A percentile compares a stretch with the other conserved stretches of the same genome.
Evolutionary conservation across 2,888 invertebrate genomes (phyloP).

Genomic region (Rapana venosa): DNA sequence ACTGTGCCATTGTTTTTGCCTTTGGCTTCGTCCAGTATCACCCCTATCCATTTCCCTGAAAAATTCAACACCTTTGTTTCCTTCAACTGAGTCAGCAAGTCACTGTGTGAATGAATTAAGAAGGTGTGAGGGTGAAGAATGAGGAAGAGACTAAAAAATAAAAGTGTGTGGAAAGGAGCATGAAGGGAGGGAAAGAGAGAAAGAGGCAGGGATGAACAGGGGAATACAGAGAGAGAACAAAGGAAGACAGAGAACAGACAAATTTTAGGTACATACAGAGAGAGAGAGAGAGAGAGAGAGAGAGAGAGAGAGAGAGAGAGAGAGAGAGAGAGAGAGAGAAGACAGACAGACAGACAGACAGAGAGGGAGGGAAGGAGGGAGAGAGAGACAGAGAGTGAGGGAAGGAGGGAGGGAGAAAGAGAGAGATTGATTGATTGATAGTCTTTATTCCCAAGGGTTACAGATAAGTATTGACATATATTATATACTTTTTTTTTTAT

Average conservation of each 20-base stretch:
- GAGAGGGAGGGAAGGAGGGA: too few species aligned
- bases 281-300: slow-evolving; percentile 31
- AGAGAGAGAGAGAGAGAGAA: slow-evolving; percentile 26
- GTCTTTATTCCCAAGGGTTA: too few species aligned
- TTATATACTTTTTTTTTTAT: too few species aligned
- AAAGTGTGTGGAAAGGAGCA: too few species aligned
- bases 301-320: slow-evolving; percentile 24
- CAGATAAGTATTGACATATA: too few species aligned
- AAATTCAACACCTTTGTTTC: not conserved
- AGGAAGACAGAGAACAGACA: too few species aligned
- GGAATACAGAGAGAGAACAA: too few species aligned
- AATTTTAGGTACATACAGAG: not conserved
- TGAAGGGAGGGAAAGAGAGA: not conserved
- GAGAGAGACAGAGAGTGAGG: too few species aligned
- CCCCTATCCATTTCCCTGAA: slow-evolving; percentile 85
- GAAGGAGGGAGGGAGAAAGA: too few species aligned
- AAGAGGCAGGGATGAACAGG: not conserved
- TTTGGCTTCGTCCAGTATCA: slow-evolving; percentile 94
- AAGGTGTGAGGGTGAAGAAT: not conserved
- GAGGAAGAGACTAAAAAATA: not conserved
- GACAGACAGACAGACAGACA: too few species aligned
- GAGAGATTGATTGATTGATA: too few species aligned
- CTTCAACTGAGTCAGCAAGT: too few species aligned
- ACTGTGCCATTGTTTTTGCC: slow-evolving; percentile 99
- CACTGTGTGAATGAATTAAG: not conserved